Percentiles rank a stretch among this genome's conserved stretches.
These are phyloP conservation scores for Pollenia amentaria DNA, from an alignment of 2,888 invertebrate genomes.

Conservation along the genomic window DNA sequence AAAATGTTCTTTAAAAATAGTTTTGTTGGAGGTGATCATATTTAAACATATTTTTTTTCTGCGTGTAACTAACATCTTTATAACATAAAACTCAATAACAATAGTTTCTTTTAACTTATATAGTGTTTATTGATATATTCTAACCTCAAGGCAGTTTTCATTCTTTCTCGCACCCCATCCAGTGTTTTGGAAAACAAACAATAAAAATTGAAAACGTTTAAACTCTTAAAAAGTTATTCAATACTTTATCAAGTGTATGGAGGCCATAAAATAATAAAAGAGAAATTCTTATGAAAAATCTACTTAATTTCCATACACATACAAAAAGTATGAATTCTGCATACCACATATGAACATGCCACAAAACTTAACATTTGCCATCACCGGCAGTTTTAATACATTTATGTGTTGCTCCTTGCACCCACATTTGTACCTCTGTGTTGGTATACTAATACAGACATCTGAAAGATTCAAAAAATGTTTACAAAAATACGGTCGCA, in stretches of 20 bases:
- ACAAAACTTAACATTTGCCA: neutral
- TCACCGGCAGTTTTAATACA: neutral
- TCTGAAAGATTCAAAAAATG: too few species aligned
- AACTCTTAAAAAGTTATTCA: conserved; percentile 41
- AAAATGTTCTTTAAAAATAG: too few species aligned
- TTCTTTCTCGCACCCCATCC: neutral
- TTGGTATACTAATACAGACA: too few species aligned
- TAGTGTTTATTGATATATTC: conserved; percentile 45
- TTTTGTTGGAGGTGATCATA: too few species aligned
- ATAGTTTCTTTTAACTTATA: conserved; percentile 11
- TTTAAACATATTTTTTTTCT: conserved; percentile 1
- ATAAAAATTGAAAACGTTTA: neutral
- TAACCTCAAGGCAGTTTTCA: conserved; percentile 23
- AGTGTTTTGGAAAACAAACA: neutral
- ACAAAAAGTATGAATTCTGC: neutral
- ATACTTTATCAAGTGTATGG: conserved; percentile 30
- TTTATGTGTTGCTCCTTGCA: neutral
- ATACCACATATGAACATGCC: neutral
- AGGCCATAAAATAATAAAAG: conserved; percentile 34
- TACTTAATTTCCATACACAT: conserved; percentile 32
- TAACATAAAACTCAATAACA: conserved; percentile 8
- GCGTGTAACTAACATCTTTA: neutral
- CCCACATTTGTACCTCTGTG: too few species aligned
- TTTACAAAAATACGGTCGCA: too few species aligned
- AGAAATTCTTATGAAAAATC: conserved; percentile 31